phyloP scores from a whole-genome alignment of 2,113 vertebrate genomes.

The Meles meles region DNA sequence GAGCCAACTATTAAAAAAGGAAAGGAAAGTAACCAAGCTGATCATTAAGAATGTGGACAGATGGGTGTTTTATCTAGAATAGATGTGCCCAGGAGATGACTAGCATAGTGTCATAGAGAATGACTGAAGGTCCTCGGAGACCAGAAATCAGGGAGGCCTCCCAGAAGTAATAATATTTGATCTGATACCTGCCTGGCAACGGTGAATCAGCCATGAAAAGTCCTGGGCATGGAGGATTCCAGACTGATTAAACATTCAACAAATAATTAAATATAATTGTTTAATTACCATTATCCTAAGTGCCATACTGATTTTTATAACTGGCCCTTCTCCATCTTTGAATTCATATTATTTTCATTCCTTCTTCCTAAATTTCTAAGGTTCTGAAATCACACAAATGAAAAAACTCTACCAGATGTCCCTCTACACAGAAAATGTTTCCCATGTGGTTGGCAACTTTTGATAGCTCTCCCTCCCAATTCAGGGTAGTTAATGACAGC shows the following conservation, averaged over 20 bases:
- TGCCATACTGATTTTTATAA: neutral
- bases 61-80: neutral
- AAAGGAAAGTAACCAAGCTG: neutral
- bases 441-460: neutral
- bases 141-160: neutral
- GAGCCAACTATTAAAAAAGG: neutral
- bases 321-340: neutral
- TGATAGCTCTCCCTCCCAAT: neutral
- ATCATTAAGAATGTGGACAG: neutral
- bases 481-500: neutral
- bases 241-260: neutral
- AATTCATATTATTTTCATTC: neutral
- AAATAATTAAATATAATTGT: neutral
- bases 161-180: fast-evolving
- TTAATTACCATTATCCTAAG: neutral
- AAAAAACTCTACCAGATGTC: neutral
- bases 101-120: fast-evolving
- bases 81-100: too few relatives aligned
- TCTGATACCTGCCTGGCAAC: too few relatives aligned
- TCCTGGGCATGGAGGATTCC: neutral
- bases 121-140: fast-evolving
- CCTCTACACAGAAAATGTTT: neutral
- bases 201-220: neutral
- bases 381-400: neutral
- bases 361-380: neutral